A percentile compares a stretch with the other conserved stretches of the same genome.
Evolutionary conservation across 92 coral and sea anemone species (phyloP).

Genomic region (Palythoa grandiflora): DNA sequence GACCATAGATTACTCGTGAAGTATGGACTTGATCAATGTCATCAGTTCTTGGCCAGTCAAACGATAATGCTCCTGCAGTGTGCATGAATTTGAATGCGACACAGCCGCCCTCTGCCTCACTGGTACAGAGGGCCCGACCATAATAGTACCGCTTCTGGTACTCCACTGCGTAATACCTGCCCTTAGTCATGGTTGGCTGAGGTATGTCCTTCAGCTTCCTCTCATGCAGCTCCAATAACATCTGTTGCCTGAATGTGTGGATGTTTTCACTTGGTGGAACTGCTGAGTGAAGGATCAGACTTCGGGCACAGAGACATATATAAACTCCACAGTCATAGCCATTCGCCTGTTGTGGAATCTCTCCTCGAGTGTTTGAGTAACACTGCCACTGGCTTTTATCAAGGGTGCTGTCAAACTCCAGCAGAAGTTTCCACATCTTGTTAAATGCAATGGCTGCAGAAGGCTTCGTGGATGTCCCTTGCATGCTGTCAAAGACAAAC

Average conservation of each 20-base stretch:
- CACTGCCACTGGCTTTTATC: slow-evolving; percentile 14
- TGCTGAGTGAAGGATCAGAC: slow-evolving; percentile 44
- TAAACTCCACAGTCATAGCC: slow-evolving; percentile 46
- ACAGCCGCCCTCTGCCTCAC: slow-evolving; percentile 26
- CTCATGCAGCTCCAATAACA: slow-evolving; percentile 59
- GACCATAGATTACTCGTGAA: slow-evolving; percentile 67
- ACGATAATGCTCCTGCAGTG: slow-evolving; percentile 45
- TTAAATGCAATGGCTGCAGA: slow-evolving; percentile 3
- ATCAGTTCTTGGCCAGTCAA: slow-evolving; percentile 55
- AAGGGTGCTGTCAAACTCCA: slow-evolving; percentile 23
- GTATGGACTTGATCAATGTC: slow-evolving; percentile 51
- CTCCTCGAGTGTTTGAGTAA: slow-evolving; percentile 8
- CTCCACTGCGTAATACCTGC: slow-evolving; percentile 45
- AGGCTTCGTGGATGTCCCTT: slow-evolving; percentile 30
- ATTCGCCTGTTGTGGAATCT: slow-evolving; percentile 12
- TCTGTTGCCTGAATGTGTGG: slow-evolving; percentile 39
- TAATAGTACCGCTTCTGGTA: slow-evolving; percentile 38
- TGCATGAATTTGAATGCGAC: slow-evolving; percentile 29
- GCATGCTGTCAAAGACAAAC: slow-evolving; percentile 13
- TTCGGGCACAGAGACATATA: slow-evolving; percentile 28
- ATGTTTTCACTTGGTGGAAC: slow-evolving; percentile 42
- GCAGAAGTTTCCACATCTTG: slow-evolving; percentile 16
- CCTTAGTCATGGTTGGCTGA: slow-evolving; percentile 20
- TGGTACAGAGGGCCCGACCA: slow-evolving; percentile 29
- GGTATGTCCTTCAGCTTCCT: slow-evolving; percentile 19